Conservation (phyloP, 2,113 vertebrate genomes). For the Chascanopsetta lugubris region DNA sequence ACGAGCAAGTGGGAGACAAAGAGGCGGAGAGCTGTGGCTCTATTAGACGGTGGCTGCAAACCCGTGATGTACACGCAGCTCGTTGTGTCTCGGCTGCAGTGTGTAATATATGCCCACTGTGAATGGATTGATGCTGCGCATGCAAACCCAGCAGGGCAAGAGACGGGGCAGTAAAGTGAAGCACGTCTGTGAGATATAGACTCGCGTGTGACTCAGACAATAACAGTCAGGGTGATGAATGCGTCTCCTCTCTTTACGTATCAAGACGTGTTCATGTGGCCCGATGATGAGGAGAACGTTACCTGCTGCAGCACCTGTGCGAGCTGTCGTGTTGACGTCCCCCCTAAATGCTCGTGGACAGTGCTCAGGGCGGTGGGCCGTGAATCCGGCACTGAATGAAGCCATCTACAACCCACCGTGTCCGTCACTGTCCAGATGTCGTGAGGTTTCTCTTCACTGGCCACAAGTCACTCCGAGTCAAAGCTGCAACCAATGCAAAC, state of each 20-base stretch:
- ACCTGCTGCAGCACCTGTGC: conserved; percentile 31
- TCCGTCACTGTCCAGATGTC: conserved; percentile 7
- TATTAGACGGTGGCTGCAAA: conserved; percentile 80
- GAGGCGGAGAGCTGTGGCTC: conserved; percentile 40
- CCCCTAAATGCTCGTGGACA: conserved; percentile 1
- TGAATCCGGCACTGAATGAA: conserved; percentile 4
- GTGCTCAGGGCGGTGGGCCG: background rate
- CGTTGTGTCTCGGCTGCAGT: conserved; percentile 66
- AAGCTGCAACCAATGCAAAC: conserved; percentile 1
- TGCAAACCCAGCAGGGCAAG: conserved; percentile 62
- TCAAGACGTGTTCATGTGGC: conserved; percentile 37
- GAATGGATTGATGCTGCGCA: conserved; percentile 69
- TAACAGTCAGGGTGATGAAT: conserved; percentile 58
- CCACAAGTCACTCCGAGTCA: background rate
- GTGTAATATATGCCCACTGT: conserved; percentile 57
- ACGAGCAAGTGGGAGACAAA: conserved; percentile 51
- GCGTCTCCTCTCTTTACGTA: conserved; percentile 36
- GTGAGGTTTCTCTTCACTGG: background rate
- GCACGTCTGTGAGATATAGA: conserved; percentile 26
- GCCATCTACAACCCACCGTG: background rate
- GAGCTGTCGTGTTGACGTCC: conserved; percentile 17
- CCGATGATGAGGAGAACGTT: conserved; percentile 51
- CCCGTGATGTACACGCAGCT: conserved; percentile 61
- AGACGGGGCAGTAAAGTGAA: conserved; percentile 54
- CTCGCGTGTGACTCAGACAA: conserved; percentile 38